A percentile compares a stretch with the other conserved stretches of the same genome.
phyloP scores from a whole-genome alignment of 2,888 invertebrate species.

The Diadromus collaris region DNA sequence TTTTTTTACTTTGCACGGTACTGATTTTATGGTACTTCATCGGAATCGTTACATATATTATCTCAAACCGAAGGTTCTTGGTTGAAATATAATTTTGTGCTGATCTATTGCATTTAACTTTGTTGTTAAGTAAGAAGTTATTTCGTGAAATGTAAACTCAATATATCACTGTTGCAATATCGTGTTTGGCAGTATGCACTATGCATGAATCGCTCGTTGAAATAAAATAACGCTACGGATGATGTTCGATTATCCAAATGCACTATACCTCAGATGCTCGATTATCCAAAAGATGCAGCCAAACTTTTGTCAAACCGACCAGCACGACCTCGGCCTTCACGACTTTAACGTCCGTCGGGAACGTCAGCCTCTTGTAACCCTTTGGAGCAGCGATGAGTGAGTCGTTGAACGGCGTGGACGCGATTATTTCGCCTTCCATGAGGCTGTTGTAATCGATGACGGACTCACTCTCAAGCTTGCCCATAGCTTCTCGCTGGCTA shows the following conservation, averaged over 20 bases:
- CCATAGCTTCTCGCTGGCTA: slow-evolving; percentile 22
- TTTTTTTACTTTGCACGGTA: not conserved
- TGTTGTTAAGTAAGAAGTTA: not conserved
- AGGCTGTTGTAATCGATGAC: slow-evolving; percentile 28
- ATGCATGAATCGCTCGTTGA: not conserved
- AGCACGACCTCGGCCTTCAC: slow-evolving; percentile 44
- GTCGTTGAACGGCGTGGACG: slow-evolving; percentile 51
- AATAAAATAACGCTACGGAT: slow-evolving; percentile 16
- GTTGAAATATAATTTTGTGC: not conserved
- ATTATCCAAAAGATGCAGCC: slow-evolving; percentile 46
- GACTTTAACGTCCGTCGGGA: slow-evolving; percentile 63
- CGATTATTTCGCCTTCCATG: slow-evolving; percentile 16
- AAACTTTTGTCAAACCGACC: slow-evolving; percentile 3
- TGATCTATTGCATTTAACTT: not conserved
- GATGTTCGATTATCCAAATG: slow-evolving; percentile 41
- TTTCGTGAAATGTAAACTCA: not conserved
- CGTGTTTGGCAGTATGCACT: not conserved
- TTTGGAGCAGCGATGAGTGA: slow-evolving; percentile 16
- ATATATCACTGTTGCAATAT: not conserved
- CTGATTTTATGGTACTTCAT: not conserved
- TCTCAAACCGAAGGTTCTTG: not conserved
- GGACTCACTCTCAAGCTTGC: slow-evolving; percentile 20
- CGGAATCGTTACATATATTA: not conserved
- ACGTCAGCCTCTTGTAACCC: not conserved
- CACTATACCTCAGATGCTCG: slow-evolving; percentile 51